These are phyloP conservation scores for Pseudochaenichthys georgianus DNA, from an alignment of 2,797 vertebrate species.

Conservation along the genomic window DNA sequence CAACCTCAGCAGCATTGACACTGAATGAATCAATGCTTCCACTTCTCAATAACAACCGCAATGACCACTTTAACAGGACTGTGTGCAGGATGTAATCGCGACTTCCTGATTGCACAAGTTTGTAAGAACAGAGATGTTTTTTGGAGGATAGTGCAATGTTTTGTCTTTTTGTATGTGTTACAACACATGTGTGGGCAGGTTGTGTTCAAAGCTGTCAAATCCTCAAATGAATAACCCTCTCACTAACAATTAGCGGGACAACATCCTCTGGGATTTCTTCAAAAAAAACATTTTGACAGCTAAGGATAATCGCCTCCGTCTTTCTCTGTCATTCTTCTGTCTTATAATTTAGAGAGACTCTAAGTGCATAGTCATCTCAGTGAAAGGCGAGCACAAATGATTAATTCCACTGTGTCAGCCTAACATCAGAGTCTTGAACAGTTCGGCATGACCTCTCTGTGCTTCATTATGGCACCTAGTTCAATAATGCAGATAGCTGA, in stretches of 20 bases:
- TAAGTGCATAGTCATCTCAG: constrained; percentile 12
- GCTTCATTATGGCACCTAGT: constrained; percentile 44
- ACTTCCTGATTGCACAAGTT: constrained; percentile 79
- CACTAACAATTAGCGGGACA: constrained; percentile 18
- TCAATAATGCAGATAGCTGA: constrained; percentile 65
- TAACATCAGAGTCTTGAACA: constrained; percentile 20
- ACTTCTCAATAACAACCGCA: constrained; percentile 76
- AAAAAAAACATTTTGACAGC: not conserved
- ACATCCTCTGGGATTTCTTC: constrained; percentile 4
- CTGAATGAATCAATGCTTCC: constrained; percentile 76
- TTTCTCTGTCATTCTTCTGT: not conserved
- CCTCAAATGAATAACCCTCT: constrained; percentile 4
- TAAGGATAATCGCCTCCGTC: not conserved
- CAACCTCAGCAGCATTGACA: constrained; percentile 69
- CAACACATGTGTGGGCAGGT: constrained; percentile 45
- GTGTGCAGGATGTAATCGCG: constrained; percentile 64
- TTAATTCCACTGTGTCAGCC: constrained; percentile 22
- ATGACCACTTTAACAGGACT: constrained; percentile 49
- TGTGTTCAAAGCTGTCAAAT: constrained; percentile 51
- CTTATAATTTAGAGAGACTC: constrained; percentile 9
- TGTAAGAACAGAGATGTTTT: constrained; percentile 48
- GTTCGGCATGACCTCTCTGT: constrained; percentile 12
- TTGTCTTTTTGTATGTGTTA: constrained; percentile 51
- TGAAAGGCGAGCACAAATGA: constrained; percentile 28
- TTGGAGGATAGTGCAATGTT: constrained; percentile 36